Base-by-base conservation (phyloP, 1,140 invertebrate genomes). In the Gonioctena quinquepunctata region DNA sequence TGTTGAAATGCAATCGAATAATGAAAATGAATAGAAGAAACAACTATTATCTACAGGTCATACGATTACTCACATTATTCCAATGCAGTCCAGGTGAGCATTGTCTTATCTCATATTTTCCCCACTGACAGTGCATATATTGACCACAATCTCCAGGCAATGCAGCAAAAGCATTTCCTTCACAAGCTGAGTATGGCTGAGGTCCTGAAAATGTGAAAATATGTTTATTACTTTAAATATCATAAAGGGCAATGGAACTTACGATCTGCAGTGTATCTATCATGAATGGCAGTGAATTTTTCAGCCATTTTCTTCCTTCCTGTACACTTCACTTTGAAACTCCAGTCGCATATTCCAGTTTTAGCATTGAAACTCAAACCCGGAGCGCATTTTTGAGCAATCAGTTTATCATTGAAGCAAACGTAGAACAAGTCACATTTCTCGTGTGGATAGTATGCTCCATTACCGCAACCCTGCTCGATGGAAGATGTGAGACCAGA, bases 81-180 rank as follows among this genome's bases (percentile, higher is more conserved):
- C 92, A 96, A 73, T 94, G 91, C 13, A 95, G 83, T 6, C 92
- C 92, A 2, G 88, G 86, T 19, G 90, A 89, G 81, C 94, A 95
- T 0, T 88, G 83, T 71, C 90, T 91, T 27, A 88, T 83, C 77
- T 93, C 87, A 16, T 89, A 90, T 74, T 90, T 88, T 18, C 93
- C 92, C 87, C 93, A 94, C 2, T 94, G 83, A 78, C 94, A 96
- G 22, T 92, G 88, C 57, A 90, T 84, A 77, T 94, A 96, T 64
- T 90, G 88, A 1, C 84, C 85, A 73, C 94, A 96, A 74, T 94
- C 90, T 0, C 86, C 87, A 4, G 90, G 88, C 60, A 90, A 87
- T 1, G 83, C 74, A 0, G 87, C 86, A 74, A 89, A 92, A 48
- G 66, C 26, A 54, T 79, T 79, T 42, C 69, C 72, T 21, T 88